Evolutionary conservation across 2,888 invertebrate genomes (phyloP).

Genomic region (Nemotelus nigrinus): DNA sequence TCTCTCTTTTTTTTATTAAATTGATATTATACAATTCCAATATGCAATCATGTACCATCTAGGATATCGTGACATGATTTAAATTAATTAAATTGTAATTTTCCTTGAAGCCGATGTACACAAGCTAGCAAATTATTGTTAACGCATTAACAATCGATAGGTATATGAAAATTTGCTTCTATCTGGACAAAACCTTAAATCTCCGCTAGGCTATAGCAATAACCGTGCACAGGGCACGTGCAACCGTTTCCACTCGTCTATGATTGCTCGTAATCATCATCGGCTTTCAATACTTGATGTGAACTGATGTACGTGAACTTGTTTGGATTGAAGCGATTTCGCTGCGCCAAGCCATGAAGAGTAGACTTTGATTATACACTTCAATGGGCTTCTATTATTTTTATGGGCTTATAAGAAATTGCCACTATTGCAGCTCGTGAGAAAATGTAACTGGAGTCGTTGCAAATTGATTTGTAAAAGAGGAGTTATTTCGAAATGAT

Average conservation of each 20-base stretch:
- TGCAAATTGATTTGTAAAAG: too few species aligned
- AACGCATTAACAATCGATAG: constrained; percentile 13
- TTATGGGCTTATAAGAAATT: too few species aligned
- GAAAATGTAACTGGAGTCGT: too few species aligned
- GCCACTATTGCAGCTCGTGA: too few species aligned
- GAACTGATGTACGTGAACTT: constrained; percentile 1
- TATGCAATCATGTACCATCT: not conserved
- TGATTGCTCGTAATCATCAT: constrained; percentile 27
- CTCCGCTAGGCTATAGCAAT: not conserved
- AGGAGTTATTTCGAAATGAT: too few species aligned
- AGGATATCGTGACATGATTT: constrained; percentile 13
- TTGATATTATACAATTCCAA: not conserved
- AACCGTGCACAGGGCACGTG: constrained; percentile 18
- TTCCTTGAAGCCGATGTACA: constrained; percentile 26
- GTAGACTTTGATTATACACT: too few species aligned
- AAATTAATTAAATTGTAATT: constrained; percentile 43
- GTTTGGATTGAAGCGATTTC: too few species aligned
- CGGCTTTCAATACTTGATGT: constrained; percentile 3
- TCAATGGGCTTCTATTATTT: too few species aligned
- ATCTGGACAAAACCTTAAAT: not conserved
- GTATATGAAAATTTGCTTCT: constrained; percentile 12
- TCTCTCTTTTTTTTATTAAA: too few species aligned
- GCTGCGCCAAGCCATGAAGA: too few species aligned
- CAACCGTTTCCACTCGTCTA: constrained; percentile 34
- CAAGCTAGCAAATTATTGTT: constrained; percentile 22